Evolutionary conservation across 2,888 invertebrate genomes (phyloP).

Genomic region (Coelopa pilipes): DNA sequence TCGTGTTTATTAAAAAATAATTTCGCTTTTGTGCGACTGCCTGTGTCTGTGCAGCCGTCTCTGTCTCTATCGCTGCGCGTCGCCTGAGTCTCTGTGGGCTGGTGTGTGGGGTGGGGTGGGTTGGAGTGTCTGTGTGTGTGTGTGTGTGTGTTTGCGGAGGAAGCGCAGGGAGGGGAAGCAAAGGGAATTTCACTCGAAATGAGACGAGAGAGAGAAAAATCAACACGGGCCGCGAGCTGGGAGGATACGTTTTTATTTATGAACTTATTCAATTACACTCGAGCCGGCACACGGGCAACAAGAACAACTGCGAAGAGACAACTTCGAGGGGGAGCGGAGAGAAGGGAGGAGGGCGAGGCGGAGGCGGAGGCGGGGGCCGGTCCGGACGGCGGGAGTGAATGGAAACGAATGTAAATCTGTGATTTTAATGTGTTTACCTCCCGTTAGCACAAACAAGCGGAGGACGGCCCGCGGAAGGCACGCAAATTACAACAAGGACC

Average conservation of each 20-base stretch:
- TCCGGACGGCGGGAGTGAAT: too few relatives aligned
- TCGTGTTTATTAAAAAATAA: conserved; percentile 30
- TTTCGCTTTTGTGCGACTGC: not conserved
- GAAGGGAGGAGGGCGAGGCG: not conserved
- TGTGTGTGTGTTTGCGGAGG: not conserved
- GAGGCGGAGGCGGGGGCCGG: too few relatives aligned
- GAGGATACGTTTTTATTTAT: conserved; percentile 36
- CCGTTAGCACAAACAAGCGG: conserved; percentile 16
- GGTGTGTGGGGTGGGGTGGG: not conserved
- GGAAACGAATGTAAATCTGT: conserved; percentile 13
- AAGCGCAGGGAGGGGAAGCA: conserved; percentile 1
- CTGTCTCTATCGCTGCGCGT: too few relatives aligned
- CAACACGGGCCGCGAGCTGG: conserved; percentile 17
- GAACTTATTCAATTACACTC: conserved; percentile 36
- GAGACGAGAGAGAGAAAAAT: not conserved
- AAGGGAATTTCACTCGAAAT: not conserved
- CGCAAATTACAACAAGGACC: conserved; percentile 27
- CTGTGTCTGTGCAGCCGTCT: not conserved
- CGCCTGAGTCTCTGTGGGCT: not conserved
- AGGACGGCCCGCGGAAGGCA: not conserved
- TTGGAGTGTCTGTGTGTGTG: not conserved
- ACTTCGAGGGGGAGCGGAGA: not conserved
- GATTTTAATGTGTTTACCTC: conserved; percentile 31
- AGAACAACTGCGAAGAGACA: conserved; percentile 1
- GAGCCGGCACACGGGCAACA: not conserved